Conservation (phyloP, 2,797 vertebrate species). For the Falco berigora region DNA sequence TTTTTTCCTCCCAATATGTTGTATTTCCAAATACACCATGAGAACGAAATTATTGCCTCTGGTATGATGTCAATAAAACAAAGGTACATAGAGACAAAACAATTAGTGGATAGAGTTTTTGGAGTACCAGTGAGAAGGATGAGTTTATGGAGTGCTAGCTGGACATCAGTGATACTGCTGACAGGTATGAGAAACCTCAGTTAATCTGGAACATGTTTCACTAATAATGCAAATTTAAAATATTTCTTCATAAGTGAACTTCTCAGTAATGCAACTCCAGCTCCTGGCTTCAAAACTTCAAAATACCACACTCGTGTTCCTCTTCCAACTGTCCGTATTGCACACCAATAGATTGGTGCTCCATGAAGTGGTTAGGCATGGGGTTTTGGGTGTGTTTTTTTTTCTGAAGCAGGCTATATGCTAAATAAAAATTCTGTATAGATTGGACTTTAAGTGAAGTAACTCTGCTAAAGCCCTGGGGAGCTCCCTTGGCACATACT, state of each 20-base stretch:
- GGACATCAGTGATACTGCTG: not conserved
- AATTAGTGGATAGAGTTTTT: not conserved
- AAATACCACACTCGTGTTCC: not conserved
- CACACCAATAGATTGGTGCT: not conserved
- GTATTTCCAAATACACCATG: not conserved
- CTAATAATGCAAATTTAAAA: not conserved
- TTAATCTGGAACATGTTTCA: not conserved
- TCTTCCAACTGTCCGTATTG: not conserved
- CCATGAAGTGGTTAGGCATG: not conserved
- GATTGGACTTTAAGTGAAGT: not conserved
- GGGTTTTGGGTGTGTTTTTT: not conserved
- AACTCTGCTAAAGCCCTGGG: accelerated
- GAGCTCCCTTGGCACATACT: not conserved
- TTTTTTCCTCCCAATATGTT: not conserved
- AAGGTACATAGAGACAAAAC: not conserved
- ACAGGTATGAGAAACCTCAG: not conserved
- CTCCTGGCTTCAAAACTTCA: not conserved
- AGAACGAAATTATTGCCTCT: not conserved
- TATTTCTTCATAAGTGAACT: not conserved
- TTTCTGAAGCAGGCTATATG: not conserved
- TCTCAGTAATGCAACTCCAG: not conserved
- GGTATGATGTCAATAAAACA: not conserved
- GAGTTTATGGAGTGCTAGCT: not conserved
- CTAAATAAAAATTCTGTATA: not conserved
- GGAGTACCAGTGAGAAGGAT: not conserved